Percentiles rank a stretch among this genome's conserved stretches.
These are phyloP conservation scores for Oxyteleia sp. DNA, from an alignment of 2,888 invertebrate genomes.

Conservation along the genomic window DNA sequence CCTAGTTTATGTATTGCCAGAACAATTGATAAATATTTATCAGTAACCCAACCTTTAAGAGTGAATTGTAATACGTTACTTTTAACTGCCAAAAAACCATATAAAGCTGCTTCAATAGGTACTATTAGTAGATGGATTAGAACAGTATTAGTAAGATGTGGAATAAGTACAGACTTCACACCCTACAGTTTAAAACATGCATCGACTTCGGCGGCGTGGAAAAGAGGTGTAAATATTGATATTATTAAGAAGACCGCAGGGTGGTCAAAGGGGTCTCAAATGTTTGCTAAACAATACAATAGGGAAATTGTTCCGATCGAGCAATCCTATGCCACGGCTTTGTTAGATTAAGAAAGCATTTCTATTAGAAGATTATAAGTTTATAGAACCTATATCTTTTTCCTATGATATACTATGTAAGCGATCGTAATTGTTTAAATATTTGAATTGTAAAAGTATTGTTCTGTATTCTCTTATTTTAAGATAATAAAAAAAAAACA, in stretches of 20 bases:
- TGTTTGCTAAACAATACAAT: conserved; percentile 39
- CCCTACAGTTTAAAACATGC: conserved; percentile 60
- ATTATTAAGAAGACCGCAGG: conserved; percentile 35
- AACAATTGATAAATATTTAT: conserved; percentile 1
- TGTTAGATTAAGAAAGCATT: too few relatives aligned
- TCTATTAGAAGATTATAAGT: too few relatives aligned
- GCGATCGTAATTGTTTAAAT: too few relatives aligned
- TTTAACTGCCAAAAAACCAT: conserved; percentile 33
- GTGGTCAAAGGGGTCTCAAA: conserved; percentile 30
- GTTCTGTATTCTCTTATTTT: too few relatives aligned
- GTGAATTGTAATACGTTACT: conserved; percentile 17
- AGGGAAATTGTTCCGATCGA: conserved; percentile 5
- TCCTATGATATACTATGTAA: too few relatives aligned
- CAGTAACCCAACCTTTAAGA: not conserved
- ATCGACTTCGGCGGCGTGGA: conserved; percentile 44
- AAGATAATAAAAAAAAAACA: too few relatives aligned
- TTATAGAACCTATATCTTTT: too few relatives aligned
- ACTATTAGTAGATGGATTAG: conserved; percentile 46
- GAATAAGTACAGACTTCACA: conserved; percentile 34
- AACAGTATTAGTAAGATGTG: conserved; percentile 10
- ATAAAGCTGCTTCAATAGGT: conserved; percentile 13
- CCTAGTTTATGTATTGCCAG: conserved; percentile 31
- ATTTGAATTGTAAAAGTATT: too few relatives aligned
- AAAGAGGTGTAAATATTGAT: conserved; percentile 17
- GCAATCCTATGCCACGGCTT: too few relatives aligned